Base-by-base conservation (phyloP, 2,797 vertebrate genomes). In the Atherinosoma microstoma region DNA sequence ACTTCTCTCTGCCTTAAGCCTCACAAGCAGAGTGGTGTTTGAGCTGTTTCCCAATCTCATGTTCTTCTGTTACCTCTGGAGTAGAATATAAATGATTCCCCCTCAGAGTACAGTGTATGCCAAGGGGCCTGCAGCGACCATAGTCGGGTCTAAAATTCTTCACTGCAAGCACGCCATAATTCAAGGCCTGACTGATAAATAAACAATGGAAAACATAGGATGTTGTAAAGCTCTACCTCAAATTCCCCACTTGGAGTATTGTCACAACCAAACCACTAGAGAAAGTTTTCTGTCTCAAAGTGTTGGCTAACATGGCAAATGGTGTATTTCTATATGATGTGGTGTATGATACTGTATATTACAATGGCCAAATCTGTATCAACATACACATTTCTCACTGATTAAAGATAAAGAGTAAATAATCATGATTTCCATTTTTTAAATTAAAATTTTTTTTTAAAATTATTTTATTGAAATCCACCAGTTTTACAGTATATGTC, bases 81-180 rank as follows among this genome's bases (percentile, higher is more conserved):
- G 92, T 89, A 90, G 93, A 95, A 95, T 94, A 94, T 94, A 94
- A 94, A 94, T 94, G 93, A 95, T 92, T 92, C 89, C 90, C 89
- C 92, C 90, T 91, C 87, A 83, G 88, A 87, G 89, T 92, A 93
- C 88, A 91, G 86, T 90, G 91, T 85, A 92, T 91, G 93, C 93
- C 93, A 93, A 92, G 88, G 90, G 89, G 90, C 92, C 93, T 87
- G 89, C 87, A 94, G 94, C 92, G 71, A 89, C 89, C 86, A 75
- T 79, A 84, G 91, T 93, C 92, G 91, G 80, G 91, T 93, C 92
- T 91, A 92, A 93, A 94, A 94, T 91, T 91, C 91, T 78, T 92
- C 90, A 93, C 92, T 90, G 84, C 92, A 80, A 94, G 92, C 84
- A 59, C 79, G 82, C 84, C 85, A 87, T 88, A 89, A 92, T 93